Evolutionary conservation across 2,113 vertebrate genomes (phyloP), one percentile per base, ranked within the genome.

Genomic region (Pseudolaguvia tuberculata): DNA sequence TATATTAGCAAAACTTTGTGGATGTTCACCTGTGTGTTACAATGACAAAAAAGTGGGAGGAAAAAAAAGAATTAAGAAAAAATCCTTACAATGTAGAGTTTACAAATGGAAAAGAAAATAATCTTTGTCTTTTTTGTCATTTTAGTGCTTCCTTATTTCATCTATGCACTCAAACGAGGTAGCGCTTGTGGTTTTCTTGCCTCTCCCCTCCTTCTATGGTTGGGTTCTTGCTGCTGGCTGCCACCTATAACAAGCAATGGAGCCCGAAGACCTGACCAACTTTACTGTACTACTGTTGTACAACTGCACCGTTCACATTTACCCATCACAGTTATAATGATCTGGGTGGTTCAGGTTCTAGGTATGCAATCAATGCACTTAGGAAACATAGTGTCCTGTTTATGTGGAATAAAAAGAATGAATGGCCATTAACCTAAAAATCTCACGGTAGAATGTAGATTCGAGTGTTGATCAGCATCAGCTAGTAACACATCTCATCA

Each of bases 81-180:
- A 86, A 76, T 85, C 87, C 76, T 85, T 83, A 88, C 84, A 85
- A 87, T 82, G 85, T 87, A 88, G 89, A 88, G 91, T 92, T 91
- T 91, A 92, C 91, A 91, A 87, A 87, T 88, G 81, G 82, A 87
- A 88, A 86, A 87, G 83, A 81, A 85, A 80, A 85, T 85, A 83
- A 79, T 85, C 20, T 74, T 47, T 50, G 25, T 68, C 39, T 42
- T 72, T 88, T 88, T 89, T 87, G 84, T 90, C 90, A 90, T 85
- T 89, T 86, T 92, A 95, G 91, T 94, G 95, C 95, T 98, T 98
- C 95, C 94, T 95, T 95, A 93, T 95, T 96, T 95, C 88, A 96
- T 95, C 97, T 99, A 96, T 98, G 97, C 97, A 98, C 94, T 89
- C 93, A 95, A 88, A 82, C 90, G 92, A 95, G 93, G 91, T 90